These are phyloP conservation scores for Phainopepla nitens DNA, from an alignment of 2,113 vertebrate species.

Conservation along the genomic window DNA sequence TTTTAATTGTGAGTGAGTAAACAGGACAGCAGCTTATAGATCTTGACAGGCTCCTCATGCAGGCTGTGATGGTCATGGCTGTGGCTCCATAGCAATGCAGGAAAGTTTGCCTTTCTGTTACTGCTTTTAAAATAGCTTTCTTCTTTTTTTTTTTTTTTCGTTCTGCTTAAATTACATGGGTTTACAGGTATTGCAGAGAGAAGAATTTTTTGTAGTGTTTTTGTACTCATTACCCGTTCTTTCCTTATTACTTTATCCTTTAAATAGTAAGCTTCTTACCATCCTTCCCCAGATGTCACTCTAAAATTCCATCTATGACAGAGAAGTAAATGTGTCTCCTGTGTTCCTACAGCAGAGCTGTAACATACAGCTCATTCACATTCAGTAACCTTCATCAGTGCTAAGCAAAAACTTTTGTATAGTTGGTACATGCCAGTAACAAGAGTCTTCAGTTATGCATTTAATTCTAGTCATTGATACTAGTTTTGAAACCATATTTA, in stretches of 20 bases:
- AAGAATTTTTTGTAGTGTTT: background rate
- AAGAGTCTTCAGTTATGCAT: background rate
- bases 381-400: background rate
- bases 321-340: background rate
- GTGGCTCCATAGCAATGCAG: background rate
- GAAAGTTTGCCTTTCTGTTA: background rate
- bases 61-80: background rate
- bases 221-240: background rate
- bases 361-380: background rate
- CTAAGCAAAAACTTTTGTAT: background rate
- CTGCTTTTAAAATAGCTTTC: background rate
- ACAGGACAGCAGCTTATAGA: background rate
- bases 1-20: slow-evolving; percentile 13
- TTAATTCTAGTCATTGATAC: background rate
- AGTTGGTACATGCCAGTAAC: background rate
- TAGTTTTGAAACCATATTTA: background rate
- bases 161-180: background rate
- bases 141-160: too few relatives aligned
- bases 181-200: background rate
- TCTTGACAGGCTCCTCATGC: background rate
- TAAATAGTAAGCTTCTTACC: background rate
- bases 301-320: background rate
- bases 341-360: background rate
- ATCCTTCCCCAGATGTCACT: background rate
- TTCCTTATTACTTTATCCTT: background rate